These are phyloP conservation scores for Nomada hirtipes DNA, from an alignment of 2,888 invertebrate genomes.

Conservation along the genomic window DNA sequence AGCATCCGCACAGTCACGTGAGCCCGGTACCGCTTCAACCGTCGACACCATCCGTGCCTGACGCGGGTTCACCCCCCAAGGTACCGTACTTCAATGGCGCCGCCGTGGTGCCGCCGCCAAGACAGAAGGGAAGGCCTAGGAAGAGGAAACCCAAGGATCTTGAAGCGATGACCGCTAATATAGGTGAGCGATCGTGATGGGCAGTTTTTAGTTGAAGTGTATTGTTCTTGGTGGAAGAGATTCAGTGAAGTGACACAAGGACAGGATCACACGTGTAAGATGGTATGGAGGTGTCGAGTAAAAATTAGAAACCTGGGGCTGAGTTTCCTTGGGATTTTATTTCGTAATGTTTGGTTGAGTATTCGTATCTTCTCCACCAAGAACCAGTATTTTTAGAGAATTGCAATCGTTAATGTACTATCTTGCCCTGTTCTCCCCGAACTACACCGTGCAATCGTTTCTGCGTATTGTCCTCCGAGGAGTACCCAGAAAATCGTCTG, in stretches of 20 bases:
- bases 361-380: no score
- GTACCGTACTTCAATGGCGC: constrained; percentile 87
- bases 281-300: no score
- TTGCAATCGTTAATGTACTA: no score
- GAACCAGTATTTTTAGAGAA: no score
- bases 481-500: background rate
- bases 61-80: constrained; percentile 83
- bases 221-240: background rate
- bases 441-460: no score
- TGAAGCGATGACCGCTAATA: constrained; percentile 93
- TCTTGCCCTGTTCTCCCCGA: no score
- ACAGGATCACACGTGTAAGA: no score
- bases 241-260: background rate
- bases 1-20: constrained; percentile 84
- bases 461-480: constrained; percentile 11
- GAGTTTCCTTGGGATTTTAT: no score
- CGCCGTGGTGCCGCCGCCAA: constrained; percentile 86
- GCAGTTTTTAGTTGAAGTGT: background rate
- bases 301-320: no score
- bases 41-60: constrained; percentile 86
- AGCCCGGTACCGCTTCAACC: constrained; percentile 85
- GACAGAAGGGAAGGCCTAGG: constrained; percentile 96
- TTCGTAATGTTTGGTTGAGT: no score
- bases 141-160: constrained; percentile 97
- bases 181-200: constrained; percentile 87